phyloP scores from a whole-genome alignment of 2,888 invertebrate genomes.

The Drosophila birchii region DNA sequence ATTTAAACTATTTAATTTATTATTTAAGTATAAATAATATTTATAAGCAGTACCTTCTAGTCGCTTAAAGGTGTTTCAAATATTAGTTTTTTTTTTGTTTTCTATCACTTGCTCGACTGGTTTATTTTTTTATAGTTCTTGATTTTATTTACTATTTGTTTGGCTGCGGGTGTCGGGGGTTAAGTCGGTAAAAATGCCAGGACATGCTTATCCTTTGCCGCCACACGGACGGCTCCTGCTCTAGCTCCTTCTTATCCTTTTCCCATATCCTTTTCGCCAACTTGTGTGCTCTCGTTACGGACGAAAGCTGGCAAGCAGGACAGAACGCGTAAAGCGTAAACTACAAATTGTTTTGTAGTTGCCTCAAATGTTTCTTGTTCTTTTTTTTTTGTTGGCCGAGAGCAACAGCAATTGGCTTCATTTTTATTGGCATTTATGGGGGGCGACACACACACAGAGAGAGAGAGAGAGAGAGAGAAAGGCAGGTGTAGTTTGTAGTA shows the following conservation, averaged over 20 bases:
- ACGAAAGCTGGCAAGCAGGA: slow-evolving; percentile 14
- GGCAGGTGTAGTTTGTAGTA: slow-evolving; percentile 24
- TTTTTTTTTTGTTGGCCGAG: slow-evolving; percentile 39
- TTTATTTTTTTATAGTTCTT: slow-evolving; percentile 66
- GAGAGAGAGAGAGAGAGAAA: background rate
- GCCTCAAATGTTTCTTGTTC: slow-evolving; percentile 38
- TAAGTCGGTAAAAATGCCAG: slow-evolving; percentile 44
- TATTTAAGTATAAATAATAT: background rate
- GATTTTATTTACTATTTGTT: slow-evolving; percentile 76
- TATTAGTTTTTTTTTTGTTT: slow-evolving; percentile 2
- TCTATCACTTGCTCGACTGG: background rate
- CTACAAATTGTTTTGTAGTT: slow-evolving; percentile 69
- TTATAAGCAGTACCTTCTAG: background rate
- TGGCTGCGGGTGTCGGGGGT: slow-evolving; percentile 28
- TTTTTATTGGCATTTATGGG: slow-evolving; percentile 71
- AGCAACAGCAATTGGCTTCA: slow-evolving; percentile 71
- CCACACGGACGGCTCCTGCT: background rate
- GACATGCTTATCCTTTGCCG: slow-evolving; percentile 44
- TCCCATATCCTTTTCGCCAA: slow-evolving; percentile 1
- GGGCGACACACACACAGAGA: background rate
- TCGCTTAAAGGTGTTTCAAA: slow-evolving; percentile 15
- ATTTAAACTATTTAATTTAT: background rate
- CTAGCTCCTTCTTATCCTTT: background rate
- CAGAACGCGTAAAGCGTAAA: slow-evolving; percentile 67
- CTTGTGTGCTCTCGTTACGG: slow-evolving; percentile 33